Conservation (phyloP, 2,797 vertebrate species). For the Macropus fuliginosus region DNA sequence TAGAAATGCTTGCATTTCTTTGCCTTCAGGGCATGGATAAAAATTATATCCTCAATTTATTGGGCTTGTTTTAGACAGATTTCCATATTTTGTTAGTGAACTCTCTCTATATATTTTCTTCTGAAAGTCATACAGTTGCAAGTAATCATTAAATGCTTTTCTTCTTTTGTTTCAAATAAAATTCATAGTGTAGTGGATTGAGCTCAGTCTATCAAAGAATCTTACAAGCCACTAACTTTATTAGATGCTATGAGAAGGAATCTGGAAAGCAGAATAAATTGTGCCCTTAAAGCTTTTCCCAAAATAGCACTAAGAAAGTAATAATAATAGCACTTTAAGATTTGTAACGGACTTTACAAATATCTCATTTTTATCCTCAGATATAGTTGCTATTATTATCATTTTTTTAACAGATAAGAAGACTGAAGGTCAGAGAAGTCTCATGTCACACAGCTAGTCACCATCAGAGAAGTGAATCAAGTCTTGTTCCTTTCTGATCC, state of each 20-base stretch:
- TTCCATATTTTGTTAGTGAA: not conserved
- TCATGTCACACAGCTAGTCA: not conserved
- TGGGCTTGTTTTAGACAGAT: not conserved
- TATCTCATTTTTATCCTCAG: not conserved
- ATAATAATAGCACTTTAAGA: not conserved
- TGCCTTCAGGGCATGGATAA: not conserved
- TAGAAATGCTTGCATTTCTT: not conserved
- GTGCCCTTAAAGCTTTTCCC: not conserved
- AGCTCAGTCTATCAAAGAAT: not conserved
- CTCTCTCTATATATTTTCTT: not conserved
- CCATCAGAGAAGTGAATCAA: not conserved
- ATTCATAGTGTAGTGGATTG: not conserved
- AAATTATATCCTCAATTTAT: not conserved
- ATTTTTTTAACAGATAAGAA: not conserved
- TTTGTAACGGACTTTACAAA: not conserved
- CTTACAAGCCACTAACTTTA: not conserved
- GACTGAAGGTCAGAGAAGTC: not conserved
- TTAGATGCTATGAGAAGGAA: not conserved
- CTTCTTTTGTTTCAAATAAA: not conserved
- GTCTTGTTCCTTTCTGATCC: not conserved
- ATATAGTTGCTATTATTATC: not conserved
- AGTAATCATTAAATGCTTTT: not conserved
- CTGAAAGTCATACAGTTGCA: not conserved
- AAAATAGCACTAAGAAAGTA: not conserved
- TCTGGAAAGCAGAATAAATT: not conserved